phyloP scores from a whole-genome alignment of 2,888 invertebrate genomes.

The Monoplex corrugatus region DNA sequence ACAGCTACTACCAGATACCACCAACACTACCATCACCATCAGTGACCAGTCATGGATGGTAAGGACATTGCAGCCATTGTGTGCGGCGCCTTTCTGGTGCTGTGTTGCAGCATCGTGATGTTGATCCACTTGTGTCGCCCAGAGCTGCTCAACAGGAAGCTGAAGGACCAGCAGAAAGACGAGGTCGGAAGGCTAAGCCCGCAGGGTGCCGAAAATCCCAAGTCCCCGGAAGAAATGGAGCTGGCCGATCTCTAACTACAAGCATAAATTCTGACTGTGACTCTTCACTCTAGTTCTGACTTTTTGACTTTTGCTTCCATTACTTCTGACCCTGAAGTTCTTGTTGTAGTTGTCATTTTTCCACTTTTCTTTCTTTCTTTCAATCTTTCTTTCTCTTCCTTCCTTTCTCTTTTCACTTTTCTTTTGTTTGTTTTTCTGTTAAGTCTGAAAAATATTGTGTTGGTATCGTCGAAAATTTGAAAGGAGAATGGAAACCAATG shows the following conservation, averaged over 20 bases:
- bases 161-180: conserved; percentile 18
- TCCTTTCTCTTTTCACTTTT: neutral
- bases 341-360: too few species aligned
- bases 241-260: neutral
- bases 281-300: too few species aligned
- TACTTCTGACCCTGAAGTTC: too few species aligned
- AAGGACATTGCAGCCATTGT: conserved; percentile 36
- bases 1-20: too few species aligned
- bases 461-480: too few species aligned
- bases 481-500: too few species aligned
- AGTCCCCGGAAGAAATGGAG: neutral
- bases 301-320: too few species aligned
- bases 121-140: conserved; percentile 37
- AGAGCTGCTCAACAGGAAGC: conserved; percentile 37
- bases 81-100: conserved; percentile 38
- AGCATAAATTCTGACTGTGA: too few species aligned
- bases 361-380: neutral
- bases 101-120: conserved; percentile 33
- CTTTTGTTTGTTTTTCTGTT: too few species aligned
- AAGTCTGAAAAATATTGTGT: too few species aligned
- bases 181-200: neutral
- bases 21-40: neutral
- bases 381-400: neutral
- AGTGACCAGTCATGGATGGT: neutral
- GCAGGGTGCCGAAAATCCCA: conserved; percentile 13